phyloP scores from a whole-genome alignment of 2,797 vertebrate genomes.

The Falco rusticolus region DNA sequence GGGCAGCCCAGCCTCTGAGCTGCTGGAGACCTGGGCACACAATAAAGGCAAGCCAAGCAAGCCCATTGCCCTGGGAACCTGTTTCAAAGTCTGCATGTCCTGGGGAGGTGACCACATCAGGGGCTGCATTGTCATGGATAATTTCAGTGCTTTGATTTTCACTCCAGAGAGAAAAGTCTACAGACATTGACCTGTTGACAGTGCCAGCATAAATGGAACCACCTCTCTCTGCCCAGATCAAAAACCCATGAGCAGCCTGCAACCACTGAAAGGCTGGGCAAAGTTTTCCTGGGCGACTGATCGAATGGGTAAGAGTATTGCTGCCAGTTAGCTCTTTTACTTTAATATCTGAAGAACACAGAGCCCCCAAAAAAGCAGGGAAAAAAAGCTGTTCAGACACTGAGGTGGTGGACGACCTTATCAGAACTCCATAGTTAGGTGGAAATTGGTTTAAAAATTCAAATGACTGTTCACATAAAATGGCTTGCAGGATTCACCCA shows the following conservation, averaged over 20 bases:
- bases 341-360: background rate
- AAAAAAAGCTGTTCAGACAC: background rate
- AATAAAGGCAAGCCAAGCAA: background rate
- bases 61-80: background rate
- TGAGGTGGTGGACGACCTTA: background rate
- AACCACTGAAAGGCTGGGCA: background rate
- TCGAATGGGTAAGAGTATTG: background rate
- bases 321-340: background rate
- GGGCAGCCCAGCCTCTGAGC: background rate
- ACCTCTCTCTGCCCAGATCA: background rate
- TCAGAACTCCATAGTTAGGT: slow-evolving; percentile 42
- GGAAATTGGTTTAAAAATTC: slow-evolving; percentile 70
- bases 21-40: background rate
- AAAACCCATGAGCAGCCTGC: background rate
- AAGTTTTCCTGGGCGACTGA: background rate
- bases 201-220: background rate
- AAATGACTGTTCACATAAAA: slow-evolving; percentile 65
- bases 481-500: slow-evolving; percentile 61
- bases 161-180: background rate
- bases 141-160: background rate
- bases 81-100: background rate
- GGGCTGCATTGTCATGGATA: background rate
- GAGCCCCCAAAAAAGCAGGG: background rate
- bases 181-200: background rate
- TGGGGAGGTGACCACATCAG: background rate